These are phyloP conservation scores for Batillaria attramentaria DNA, from an alignment of 1,140 invertebrate genomes.

Conservation along the genomic window DNA sequence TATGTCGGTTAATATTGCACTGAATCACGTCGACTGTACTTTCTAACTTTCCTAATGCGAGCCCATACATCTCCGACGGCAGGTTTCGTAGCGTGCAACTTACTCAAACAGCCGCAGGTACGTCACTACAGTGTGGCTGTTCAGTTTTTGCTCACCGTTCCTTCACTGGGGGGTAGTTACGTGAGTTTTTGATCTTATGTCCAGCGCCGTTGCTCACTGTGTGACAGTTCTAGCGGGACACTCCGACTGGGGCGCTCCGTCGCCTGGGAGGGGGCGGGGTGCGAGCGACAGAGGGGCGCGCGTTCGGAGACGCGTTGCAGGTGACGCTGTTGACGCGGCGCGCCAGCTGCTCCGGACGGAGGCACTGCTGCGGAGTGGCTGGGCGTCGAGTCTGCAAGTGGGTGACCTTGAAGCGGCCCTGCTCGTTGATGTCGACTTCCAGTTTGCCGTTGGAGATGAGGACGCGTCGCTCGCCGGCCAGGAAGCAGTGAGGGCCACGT, in stretches of 20 bases:
- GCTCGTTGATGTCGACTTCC: constrained; percentile 60
- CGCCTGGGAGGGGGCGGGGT: neutral
- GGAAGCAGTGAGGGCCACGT: constrained; percentile 48
- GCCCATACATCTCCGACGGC: too few relatives aligned
- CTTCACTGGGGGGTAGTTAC: too few relatives aligned
- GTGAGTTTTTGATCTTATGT: too few relatives aligned
- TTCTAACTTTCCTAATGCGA: too few relatives aligned
- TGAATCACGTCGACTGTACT: too few relatives aligned
- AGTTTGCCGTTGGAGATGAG: constrained; percentile 59
- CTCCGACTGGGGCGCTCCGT: constrained; percentile 27
- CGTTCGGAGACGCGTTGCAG: neutral
- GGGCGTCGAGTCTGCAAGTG: constrained; percentile 32
- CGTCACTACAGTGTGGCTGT: too few relatives aligned
- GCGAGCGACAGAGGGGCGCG: neutral
- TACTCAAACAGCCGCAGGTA: too few relatives aligned
- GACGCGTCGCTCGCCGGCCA: constrained; percentile 45
- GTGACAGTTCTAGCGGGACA: too few relatives aligned
- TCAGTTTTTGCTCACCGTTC: too few relatives aligned
- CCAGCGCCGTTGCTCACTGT: too few relatives aligned
- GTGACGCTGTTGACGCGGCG: constrained; percentile 27
- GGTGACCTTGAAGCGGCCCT: constrained; percentile 44
- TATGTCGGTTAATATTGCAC: too few relatives aligned
- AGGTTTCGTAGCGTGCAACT: too few relatives aligned
- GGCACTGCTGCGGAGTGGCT: constrained; percentile 23
- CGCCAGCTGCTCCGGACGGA: constrained; percentile 11